Conservation (phyloP, 1,140 invertebrate species). For the Aphelenchoides avenae region DNA sequence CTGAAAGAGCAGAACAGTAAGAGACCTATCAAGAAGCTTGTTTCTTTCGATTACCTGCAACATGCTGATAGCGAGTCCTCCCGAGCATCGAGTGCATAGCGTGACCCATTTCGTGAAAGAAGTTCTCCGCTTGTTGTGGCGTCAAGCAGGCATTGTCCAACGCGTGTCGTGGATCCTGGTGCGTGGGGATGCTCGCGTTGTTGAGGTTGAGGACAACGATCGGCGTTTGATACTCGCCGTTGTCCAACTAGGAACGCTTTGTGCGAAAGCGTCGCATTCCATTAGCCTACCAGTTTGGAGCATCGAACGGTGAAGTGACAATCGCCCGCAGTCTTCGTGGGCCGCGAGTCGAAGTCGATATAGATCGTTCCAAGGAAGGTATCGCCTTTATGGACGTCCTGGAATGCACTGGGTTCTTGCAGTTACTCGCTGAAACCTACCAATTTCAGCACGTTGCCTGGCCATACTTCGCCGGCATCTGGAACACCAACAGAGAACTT, state of each 20-base stretch:
- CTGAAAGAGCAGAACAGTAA: slow-evolving; percentile 43
- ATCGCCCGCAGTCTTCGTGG: slow-evolving; percentile 86
- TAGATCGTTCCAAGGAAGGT: slow-evolving; percentile 81
- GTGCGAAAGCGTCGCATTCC: slow-evolving; percentile 68
- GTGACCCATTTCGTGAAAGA: slow-evolving; percentile 99
- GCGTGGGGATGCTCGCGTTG: slow-evolving; percentile 61
- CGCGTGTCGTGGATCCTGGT: slow-evolving; percentile 1
- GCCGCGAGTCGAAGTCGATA: slow-evolving; percentile 88
- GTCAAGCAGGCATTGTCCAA: slow-evolving; percentile 63
- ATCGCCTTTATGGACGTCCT: slow-evolving; percentile 39
- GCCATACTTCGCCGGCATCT: slow-evolving; percentile 46
- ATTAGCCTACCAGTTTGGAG: slow-evolving; percentile 74
- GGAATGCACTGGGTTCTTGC: slow-evolving; percentile 4
- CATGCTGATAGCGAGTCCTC: slow-evolving; percentile 88
- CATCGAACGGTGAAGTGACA: slow-evolving; percentile 97
- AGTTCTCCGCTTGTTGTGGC: slow-evolving; percentile 81
- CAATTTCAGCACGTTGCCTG: slow-evolving; percentile 49
- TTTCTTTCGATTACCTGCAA: slow-evolving; percentile 69
- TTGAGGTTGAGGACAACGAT: slow-evolving; percentile 86
- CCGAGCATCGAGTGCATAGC: slow-evolving; percentile 98
- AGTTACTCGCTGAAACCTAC: slow-evolving; percentile 41
- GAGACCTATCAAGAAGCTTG: slow-evolving; percentile 7
- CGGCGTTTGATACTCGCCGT: slow-evolving; percentile 68
- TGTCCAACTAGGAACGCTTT: slow-evolving; percentile 40
- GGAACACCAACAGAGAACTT: slow-evolving; percentile 35